These are phyloP conservation scores for Merluccius polli DNA, from an alignment of 2,797 vertebrate species.

Conservation along the genomic window DNA sequence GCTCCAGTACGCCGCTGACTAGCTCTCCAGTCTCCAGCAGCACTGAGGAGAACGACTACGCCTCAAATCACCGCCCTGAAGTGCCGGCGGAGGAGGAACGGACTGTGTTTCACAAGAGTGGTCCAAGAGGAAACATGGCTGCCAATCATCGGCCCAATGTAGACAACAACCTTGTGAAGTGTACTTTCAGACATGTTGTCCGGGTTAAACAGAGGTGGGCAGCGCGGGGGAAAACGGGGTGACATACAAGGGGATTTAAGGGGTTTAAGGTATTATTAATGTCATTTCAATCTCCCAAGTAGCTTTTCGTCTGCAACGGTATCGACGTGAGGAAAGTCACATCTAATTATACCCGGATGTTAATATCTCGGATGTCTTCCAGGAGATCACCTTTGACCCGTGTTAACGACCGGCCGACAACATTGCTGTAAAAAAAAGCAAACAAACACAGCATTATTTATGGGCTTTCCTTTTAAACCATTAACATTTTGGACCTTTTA, in stretches of 20 bases:
- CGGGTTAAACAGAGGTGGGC: neutral
- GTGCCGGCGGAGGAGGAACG: too few species aligned
- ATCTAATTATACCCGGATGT: too few species aligned
- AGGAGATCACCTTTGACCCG: neutral
- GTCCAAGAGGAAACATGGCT: neutral
- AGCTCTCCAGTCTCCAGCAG: too few species aligned
- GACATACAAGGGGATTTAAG: too few species aligned
- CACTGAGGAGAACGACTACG: neutral
- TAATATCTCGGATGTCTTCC: neutral
- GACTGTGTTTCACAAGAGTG: neutral
- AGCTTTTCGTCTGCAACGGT: neutral
- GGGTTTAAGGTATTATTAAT: neutral
- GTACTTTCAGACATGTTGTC: neutral
- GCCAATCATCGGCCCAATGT: neutral
- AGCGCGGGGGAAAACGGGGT: too few species aligned
- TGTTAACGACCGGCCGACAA: neutral
- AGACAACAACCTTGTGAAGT: neutral
- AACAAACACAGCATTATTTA: slow-evolving; percentile 11
- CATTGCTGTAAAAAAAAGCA: neutral
- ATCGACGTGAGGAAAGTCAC: too few species aligned
- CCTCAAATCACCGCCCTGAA: neutral
- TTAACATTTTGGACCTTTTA: slow-evolving; percentile 16
- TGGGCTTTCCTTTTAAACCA: neutral
- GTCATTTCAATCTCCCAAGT: neutral
- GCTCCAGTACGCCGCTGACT: neutral